Percentiles rank a stretch among this genome's conserved stretches.
Evolutionary conservation across 2,888 invertebrate species (phyloP).

Genomic region (Cephonodes hylas): DNA sequence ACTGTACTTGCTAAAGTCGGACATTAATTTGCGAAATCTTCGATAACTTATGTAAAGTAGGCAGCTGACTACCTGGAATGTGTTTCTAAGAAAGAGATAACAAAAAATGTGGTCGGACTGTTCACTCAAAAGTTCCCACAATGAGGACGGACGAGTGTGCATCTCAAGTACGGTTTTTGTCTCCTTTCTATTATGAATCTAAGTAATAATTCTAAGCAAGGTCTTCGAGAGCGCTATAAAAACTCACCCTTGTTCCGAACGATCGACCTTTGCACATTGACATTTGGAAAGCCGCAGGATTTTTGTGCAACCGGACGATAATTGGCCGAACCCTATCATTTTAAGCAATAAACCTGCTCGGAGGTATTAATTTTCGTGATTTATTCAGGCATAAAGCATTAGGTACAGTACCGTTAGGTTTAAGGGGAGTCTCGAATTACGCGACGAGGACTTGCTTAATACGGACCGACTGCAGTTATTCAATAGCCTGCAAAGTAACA

Average conservation of each 20-base stretch:
- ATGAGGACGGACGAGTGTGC: slow-evolving; percentile 60
- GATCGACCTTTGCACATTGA: slow-evolving; percentile 12
- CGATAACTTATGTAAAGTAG: slow-evolving; percentile 23
- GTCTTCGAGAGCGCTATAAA: slow-evolving; percentile 10
- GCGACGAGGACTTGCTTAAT: slow-evolving; percentile 70
- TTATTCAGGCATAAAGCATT: slow-evolving; percentile 65
- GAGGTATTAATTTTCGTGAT: slow-evolving; percentile 60
- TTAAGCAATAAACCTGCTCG: slow-evolving; percentile 23
- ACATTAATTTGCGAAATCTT: slow-evolving; percentile 37
- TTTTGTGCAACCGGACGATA: not conserved
- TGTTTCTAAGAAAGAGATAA: slow-evolving; percentile 58
- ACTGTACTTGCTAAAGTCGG: slow-evolving; percentile 9
- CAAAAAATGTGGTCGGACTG: slow-evolving; percentile 62
- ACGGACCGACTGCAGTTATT: slow-evolving; percentile 68
- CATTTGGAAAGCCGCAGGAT: not conserved
- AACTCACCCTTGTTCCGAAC: slow-evolving; percentile 2
- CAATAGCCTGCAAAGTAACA: slow-evolving; percentile 74
- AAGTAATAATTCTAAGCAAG: slow-evolving; percentile 52
- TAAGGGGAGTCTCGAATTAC: slow-evolving; percentile 70
- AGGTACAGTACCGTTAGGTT: slow-evolving; percentile 66
- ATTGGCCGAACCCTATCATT: slow-evolving; percentile 23
- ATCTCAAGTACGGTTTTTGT: slow-evolving; percentile 77
- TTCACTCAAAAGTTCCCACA: slow-evolving; percentile 72
- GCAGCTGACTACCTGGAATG: slow-evolving; percentile 65
- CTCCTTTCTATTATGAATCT: slow-evolving; percentile 67